A percentile compares a stretch with the other conserved stretches of the same genome.
phyloP scores from a whole-genome alignment of 2,888 invertebrate genomes.

The Meloe dianella region DNA sequence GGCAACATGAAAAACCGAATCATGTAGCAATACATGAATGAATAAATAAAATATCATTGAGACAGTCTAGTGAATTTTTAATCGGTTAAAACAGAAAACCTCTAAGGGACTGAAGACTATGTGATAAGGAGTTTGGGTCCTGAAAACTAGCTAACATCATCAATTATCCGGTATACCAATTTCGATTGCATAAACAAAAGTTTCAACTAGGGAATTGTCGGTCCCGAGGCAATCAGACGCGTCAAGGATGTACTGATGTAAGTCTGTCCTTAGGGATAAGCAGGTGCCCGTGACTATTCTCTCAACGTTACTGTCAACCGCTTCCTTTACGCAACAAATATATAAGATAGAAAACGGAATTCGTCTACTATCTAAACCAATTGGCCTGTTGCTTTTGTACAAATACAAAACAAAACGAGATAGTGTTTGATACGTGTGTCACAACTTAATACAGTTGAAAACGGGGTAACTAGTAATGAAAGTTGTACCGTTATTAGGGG shows the following conservation, averaged over 20 bases:
- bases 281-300: constrained; percentile 38
- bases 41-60: constrained; percentile 22
- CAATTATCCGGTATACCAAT: constrained; percentile 40
- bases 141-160: constrained; percentile 40
- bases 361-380: constrained; percentile 17
- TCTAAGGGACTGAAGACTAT: constrained; percentile 4
- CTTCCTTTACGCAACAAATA: constrained; percentile 45
- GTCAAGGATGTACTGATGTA: constrained; percentile 51
- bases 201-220: constrained; percentile 46
- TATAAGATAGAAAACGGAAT: constrained; percentile 23
- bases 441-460: constrained; percentile 14
- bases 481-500: constrained; percentile 38
- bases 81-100: constrained; percentile 20
- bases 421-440: constrained; percentile 23
- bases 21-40: constrained; percentile 19
- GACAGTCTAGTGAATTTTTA: constrained; percentile 21
- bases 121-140: constrained; percentile 4
- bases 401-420: constrained; percentile 38
- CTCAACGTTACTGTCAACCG: constrained; percentile 18
- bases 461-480: constrained; percentile 27
- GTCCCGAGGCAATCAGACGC: constrained; percentile 53
- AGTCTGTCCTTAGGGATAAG: constrained; percentile 42
- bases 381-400: constrained; percentile 44
- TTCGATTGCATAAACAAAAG: constrained; percentile 44
- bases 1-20: constrained; percentile 18